These are phyloP conservation scores for Campylomormyrus tamandua DNA, from an alignment of 2,113 vertebrate genomes.

Conservation along the genomic window DNA sequence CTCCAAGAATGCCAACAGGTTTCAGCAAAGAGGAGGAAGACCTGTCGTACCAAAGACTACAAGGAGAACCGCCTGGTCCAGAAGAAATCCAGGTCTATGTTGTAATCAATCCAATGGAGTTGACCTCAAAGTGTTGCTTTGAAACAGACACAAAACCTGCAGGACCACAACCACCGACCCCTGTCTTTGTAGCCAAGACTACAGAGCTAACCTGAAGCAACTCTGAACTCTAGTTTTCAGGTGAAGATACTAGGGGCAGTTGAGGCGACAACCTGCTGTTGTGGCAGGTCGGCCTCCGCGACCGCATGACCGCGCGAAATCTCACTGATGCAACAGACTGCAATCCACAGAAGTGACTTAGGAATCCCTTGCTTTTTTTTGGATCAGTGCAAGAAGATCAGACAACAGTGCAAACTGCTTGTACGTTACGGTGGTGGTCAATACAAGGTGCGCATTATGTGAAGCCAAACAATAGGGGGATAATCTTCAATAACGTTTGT, in stretches of 20 bases:
- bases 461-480: neutral
- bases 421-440: neutral
- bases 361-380: neutral
- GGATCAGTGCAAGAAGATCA: neutral
- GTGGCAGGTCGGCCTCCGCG: neutral
- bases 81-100: neutral
- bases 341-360: neutral
- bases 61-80: neutral
- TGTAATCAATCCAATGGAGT: neutral
- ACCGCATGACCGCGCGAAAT: neutral
- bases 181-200: neutral
- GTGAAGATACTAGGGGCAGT: neutral
- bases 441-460: neutral
- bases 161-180: neutral
- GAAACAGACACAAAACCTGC: neutral
- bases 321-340: neutral
- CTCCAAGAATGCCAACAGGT: neutral
- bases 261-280: neutral
- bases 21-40: neutral
- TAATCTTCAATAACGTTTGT: neutral
- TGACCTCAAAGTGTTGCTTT: neutral
- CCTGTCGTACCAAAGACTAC: neutral
- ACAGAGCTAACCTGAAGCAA: neutral
- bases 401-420: neutral
- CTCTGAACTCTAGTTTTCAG: neutral